These are phyloP conservation scores for Pelosia muscerda DNA, from an alignment of 2,888 invertebrate species.

Conservation along the genomic window DNA sequence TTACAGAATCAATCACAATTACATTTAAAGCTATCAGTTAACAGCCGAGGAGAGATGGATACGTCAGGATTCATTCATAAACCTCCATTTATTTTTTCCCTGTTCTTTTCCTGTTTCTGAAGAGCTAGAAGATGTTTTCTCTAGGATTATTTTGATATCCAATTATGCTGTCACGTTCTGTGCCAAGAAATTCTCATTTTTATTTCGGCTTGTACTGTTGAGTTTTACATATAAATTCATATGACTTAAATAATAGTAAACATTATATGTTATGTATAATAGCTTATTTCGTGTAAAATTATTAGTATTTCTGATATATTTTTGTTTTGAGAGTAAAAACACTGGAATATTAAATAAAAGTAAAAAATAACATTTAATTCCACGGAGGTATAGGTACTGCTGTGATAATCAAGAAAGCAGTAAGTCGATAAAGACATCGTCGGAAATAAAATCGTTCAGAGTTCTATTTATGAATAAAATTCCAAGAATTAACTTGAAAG, in stretches of 20 bases:
- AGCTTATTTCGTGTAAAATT: not conserved
- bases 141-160: not conserved
- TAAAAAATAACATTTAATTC: no score
- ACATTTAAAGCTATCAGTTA: slow-evolving; percentile 4
- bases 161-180: not conserved
- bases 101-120: slow-evolving; percentile 29
- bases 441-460: no score
- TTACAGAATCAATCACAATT: not conserved
- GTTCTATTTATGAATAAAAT: no score
- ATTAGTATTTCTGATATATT: no score
- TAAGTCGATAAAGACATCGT: no score
- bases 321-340: no score
- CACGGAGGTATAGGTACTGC: no score
- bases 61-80: slow-evolving; percentile 9
- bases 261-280: not conserved
- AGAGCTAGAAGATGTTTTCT: slow-evolving; percentile 6
- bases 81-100: slow-evolving; percentile 17
- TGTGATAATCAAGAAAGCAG: no score
- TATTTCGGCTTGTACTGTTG: slow-evolving; percentile 13
- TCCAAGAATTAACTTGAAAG: no score
- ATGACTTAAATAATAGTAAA: not conserved
- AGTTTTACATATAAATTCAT: not conserved
- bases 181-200: not conserved
- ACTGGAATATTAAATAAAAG: no score
- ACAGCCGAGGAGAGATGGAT: not conserved